Percentiles rank a stretch among this genome's conserved stretches.
Evolutionary conservation across 2,888 invertebrate genomes (phyloP).

Genomic region (Allophyes oxyacanthae): DNA sequence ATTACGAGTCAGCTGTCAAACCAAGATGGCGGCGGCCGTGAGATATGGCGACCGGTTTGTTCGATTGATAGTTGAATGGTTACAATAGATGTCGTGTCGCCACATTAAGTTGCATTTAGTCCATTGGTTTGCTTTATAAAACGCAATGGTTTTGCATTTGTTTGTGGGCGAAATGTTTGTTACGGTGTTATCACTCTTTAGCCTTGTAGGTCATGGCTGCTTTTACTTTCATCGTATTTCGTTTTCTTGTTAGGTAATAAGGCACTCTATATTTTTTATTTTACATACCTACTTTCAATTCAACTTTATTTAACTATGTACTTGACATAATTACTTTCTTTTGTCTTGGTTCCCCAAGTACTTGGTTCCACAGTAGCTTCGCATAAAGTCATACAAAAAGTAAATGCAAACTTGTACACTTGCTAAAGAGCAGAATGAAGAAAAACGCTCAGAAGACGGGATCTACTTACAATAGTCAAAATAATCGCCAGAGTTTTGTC

Average conservation of each 20-base stretch:
- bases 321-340: no score
- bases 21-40: constrained; percentile 74
- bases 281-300: constrained; percentile 1
- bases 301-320: no score
- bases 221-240: constrained; percentile 33
- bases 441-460: no score
- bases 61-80: constrained; percentile 66
- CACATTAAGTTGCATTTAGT: constrained; percentile 49
- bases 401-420: no score
- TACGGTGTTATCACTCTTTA: constrained; percentile 11
- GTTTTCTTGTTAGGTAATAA: no score
- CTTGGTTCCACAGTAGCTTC: no score
- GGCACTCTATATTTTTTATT: no score
- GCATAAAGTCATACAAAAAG: no score
- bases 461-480: no score
- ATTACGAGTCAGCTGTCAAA: constrained; percentile 73
- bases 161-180: constrained; percentile 16
- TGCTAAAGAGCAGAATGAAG: no score
- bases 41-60: constrained; percentile 67
- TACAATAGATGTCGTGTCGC: constrained; percentile 57
- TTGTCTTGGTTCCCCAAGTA: no score
- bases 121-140: constrained; percentile 38
- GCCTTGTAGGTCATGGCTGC: constrained; percentile 29
- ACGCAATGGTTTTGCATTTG: constrained; percentile 18
- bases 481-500: no score